These are phyloP conservation scores for Battus philenor DNA, from an alignment of 1,140 invertebrate genomes.

Conservation along the genomic window DNA sequence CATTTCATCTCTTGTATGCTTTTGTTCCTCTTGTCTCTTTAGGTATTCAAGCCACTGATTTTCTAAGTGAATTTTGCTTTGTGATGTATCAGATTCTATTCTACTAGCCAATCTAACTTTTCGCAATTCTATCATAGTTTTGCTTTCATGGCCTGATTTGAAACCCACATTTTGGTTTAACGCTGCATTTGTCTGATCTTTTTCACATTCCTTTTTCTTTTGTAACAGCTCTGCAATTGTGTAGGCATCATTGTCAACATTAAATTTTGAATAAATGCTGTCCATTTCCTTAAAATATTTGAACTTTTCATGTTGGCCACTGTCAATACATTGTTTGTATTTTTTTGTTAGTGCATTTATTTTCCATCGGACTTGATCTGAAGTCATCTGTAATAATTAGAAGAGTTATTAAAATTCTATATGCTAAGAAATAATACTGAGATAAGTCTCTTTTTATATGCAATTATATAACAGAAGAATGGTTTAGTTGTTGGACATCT, in stretches of 20 bases:
- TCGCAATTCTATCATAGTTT: constrained; percentile 35
- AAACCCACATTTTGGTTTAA: neutral
- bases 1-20: constrained; percentile 27
- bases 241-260: constrained; percentile 34
- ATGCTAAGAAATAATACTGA: no score
- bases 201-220: constrained; percentile 21
- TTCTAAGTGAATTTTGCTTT: constrained; percentile 37
- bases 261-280: constrained; percentile 34
- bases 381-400: constrained; percentile 25
- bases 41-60: constrained; percentile 45
- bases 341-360: constrained; percentile 41
- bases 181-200: constrained; percentile 8
- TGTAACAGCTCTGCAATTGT: constrained; percentile 23
- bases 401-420: no score
- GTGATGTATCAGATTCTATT: constrained; percentile 35
- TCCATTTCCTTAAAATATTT: constrained; percentile 40
- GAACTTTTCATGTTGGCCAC: constrained; percentile 32
- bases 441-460: no score
- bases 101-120: constrained; percentile 37
- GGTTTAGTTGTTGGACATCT: no score
- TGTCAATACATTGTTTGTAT: constrained; percentile 36
- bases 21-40: constrained; percentile 32
- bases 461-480: no score
- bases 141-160: constrained; percentile 24
- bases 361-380: constrained; percentile 40